Evolutionary conservation across 2,113 vertebrate species (phyloP).

Genomic region (Grammomys dolichurus): DNA sequence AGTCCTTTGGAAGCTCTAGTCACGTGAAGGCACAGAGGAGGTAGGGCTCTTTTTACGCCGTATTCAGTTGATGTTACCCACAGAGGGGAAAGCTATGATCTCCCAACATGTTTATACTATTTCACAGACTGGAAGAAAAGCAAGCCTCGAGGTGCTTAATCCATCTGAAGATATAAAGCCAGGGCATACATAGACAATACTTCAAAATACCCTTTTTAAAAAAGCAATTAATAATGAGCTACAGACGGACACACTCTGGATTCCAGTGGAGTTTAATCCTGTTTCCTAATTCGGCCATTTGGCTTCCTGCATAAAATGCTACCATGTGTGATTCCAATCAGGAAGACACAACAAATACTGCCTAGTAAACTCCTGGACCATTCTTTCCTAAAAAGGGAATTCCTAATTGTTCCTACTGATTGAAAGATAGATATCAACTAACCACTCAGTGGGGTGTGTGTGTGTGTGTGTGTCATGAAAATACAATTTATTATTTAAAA

Average conservation of each 20-base stretch:
- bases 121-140: not conserved
- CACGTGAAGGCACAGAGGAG: not conserved
- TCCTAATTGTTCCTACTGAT: not conserved
- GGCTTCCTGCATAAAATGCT: constrained; percentile 3
- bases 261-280: constrained; percentile 13
- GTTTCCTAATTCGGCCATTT: constrained; percentile 24
- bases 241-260: not conserved
- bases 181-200: not conserved
- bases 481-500: not conserved
- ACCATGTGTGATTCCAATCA: not conserved
- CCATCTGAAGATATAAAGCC: constrained; percentile 21
- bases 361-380: not conserved
- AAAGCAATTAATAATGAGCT: constrained; percentile 27
- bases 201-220: not conserved
- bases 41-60: not conserved
- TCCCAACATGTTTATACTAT: not conserved
- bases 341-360: not conserved
- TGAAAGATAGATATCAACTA: constrained; percentile 23
- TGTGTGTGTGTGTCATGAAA: not conserved
- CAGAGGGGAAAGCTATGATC: not conserved
- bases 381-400: constrained; percentile 40
- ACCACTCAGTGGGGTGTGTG: not conserved
- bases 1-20: not conserved
- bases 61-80: not conserved
- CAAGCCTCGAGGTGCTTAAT: constrained; percentile 1